Evolutionary conservation across 2,113 vertebrate genomes (phyloP), one percentile per base, ranked within the genome.

Genomic region (Elephas maximus): DNA sequence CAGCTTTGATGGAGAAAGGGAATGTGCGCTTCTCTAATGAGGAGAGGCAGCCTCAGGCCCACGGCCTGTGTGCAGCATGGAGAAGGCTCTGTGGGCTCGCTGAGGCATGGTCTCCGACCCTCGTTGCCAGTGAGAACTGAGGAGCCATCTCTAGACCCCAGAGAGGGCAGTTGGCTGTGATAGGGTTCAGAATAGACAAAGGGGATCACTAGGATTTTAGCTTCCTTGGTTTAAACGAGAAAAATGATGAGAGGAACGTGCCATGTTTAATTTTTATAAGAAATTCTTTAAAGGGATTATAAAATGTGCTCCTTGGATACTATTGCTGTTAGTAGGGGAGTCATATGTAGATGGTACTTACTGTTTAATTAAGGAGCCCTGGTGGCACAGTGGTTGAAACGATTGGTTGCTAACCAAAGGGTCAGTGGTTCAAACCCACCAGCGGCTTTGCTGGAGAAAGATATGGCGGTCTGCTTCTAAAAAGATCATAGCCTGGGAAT

Each of bases 221-320:
- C 24, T 57, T 95, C 10, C 21, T 20, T 94, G 37, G 5, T 67
- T 93, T 51, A 74, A 41, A 17, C 44, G 86, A 81, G 91, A 63
- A 67, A 67, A 44, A 45, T 79, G 0, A 1, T 77, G 28, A 87
- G 76, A 88, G 41, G 24, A 74, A 30, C 44, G 30, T 17, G 3
- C 5, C 45, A 0, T 23, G 9, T 79, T 91, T 53, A 21, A 24
- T 53, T 76, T 95, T 88, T 78, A 2, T 57, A 67, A 44, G 51
- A 83, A 10, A 76, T n/a, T 87, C 51, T 80, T 93, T 21, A 81
- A 92, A 92, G 20, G 71, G 21, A 83, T 93, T 85, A 14, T 44
- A 53, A 24, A 6, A 24, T 82, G 6, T 69, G 12, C n/a, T 84
- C 7, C n/a, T 80, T 82, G 81, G 28, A 14, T 53, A 1, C 10